Percentiles rank a stretch among this genome's conserved stretches.
Evolutionary conservation across 2,113 vertebrate genomes (phyloP).

Genomic region (Anolis carolinensis): DNA sequence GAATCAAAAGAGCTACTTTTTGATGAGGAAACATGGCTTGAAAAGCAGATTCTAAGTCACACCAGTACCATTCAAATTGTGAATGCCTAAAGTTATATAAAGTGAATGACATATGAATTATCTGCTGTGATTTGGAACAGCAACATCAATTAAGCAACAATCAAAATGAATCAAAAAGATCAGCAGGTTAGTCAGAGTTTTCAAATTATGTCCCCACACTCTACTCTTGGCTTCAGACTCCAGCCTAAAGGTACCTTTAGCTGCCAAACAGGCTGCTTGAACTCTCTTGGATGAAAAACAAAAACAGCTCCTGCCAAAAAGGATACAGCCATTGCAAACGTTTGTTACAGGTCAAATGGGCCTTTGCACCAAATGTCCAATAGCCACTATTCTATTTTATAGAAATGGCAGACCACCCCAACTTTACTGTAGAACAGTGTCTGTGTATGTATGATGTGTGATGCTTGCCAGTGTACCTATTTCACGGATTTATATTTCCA

Average conservation of each 20-base stretch:
- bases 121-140: slow-evolving; percentile 14
- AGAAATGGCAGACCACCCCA: background rate
- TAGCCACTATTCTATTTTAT: background rate
- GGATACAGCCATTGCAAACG: background rate
- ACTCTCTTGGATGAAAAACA: background rate
- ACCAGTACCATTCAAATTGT: background rate
- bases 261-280: background rate
- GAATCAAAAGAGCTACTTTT: background rate
- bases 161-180: slow-evolving; percentile 2
- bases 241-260: background rate
- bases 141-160: slow-evolving; percentile 22
- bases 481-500: background rate
- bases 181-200: slow-evolving; percentile 11
- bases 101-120: slow-evolving; percentile 15
- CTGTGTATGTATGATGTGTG: background rate
- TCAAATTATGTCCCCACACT: background rate
- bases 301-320: background rate
- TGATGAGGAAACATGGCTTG: background rate
- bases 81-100: background rate
- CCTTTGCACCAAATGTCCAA: rapidly evolving
- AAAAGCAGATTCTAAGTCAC: background rate
- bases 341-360: background rate
- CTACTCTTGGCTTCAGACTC: background rate
- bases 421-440: background rate
- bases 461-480: background rate